Evolutionary conservation across 2,888 invertebrate genomes (phyloP), one percentile per base, ranked within the genome.

Genomic region (Limnephilus auricula): DNA sequence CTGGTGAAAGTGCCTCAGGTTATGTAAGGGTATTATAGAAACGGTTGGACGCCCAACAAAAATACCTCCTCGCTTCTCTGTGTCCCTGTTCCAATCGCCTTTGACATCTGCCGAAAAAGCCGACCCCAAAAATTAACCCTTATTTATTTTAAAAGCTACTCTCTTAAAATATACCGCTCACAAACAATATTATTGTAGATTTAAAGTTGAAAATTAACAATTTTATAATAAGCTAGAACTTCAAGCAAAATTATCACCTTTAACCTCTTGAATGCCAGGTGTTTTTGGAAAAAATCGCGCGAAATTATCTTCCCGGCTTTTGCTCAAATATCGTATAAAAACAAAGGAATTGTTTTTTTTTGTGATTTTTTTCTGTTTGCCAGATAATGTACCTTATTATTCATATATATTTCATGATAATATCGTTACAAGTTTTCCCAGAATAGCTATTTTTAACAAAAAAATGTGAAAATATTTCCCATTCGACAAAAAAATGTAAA

Each of bases 31-130:
- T 18, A 88, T 34, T 40, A 87, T 45, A 25, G 85, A 78, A 50
- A 88, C 82, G 93, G 90, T 90, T 89, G 92, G 90, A 93, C 93
- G 92, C 92, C 88, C 90, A 86, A 90, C 82, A 90, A 91, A 90
- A 93, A 93, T 93, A 90, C 85, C 87, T 89, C 90, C 88, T 86
- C 30, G 45, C 79, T 65, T 40, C 82, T 89, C 88, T 92, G 90
- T 78, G 15, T n/a, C 90, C 90, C 89, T 90, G 89, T 78, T 87
- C 79, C 80, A 88, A 40, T 87, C 79, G 65, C 90, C 92, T 90
- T 92, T 88, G 90, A 85, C 92, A 92, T 92, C 92, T 92, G 92
- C 84, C 45, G 37, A 89, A 91, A 90, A 91, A 91, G 88, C 80
- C 31, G 90, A 88, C 37, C 45, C 25, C n/a, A 32, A 86, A 80